Evolutionary conservation across 2,113 vertebrate species (phyloP), one percentile per base, ranked within the genome.

Genomic region (Melanostigma gelatinosum): DNA sequence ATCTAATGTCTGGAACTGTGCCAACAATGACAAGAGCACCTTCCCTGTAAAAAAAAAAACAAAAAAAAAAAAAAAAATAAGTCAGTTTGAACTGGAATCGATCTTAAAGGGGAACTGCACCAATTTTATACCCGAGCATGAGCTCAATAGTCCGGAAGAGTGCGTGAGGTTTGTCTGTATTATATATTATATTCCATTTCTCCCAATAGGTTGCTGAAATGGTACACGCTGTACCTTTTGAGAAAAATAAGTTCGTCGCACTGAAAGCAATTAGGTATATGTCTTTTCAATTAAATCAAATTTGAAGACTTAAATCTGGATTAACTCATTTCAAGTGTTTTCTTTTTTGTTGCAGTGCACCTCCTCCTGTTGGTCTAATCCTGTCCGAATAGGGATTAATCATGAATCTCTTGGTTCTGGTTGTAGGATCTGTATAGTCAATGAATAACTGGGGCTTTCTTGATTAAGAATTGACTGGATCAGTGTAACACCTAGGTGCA

Each of bases 351-450:
- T 58, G 40, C 46, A 65, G 32, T 74, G 54, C 6, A 58, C 27
- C 58, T 75, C 69, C 69, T 69, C 57, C 58, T 50, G 74, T 74
- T 64, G 48, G 55, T n/a, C 9, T 57, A 73, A 62, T 77, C 77
- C 61, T 48, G 46, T 68, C 44, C 12, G 1, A 63, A 55, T 27
- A 38, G 20, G 75, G 65, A 54, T 75, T 61, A 54, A 57, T 83
- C 62, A 73, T 62, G 63, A 67, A 20, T 66, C 1, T 54, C 82
- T 54, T 63, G 63, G 34, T 42, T 38, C 24, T 34, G 57, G 18
- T 64, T 38, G 34, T 36, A 34, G 75, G 65, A 52, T 46, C 12
- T 67, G 29, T 46, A 46, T n/a, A 32, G 57, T 80, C 50, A 77
- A 72, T 64, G 22, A 57, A 48, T 64, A 34, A 72, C 62, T 54